Evolutionary conservation across 2,113 vertebrate genomes (phyloP).

Genomic region (Falcunculus frontatus): DNA sequence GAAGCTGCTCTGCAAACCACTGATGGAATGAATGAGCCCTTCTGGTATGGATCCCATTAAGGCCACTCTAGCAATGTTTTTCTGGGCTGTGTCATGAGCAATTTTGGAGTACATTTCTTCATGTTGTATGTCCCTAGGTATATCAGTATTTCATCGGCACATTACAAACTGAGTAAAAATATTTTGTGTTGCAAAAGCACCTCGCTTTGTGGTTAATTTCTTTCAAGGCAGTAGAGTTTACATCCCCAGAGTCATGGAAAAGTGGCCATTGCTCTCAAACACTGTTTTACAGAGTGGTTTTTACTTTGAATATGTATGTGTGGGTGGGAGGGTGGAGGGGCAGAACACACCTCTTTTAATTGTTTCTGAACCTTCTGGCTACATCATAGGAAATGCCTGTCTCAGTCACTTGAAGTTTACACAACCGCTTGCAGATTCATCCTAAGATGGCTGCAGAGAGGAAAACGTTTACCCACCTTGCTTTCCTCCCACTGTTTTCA

Average conservation of each 20-base stretch:
- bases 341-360: neutral
- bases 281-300: neutral
- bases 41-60: conserved; percentile 33
- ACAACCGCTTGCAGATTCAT: neutral
- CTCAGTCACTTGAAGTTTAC: neutral
- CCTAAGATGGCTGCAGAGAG: neutral
- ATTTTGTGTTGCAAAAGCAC: neutral
- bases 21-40: neutral
- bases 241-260: neutral
- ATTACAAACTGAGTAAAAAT: neutral
- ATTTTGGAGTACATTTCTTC: neutral
- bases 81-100: neutral
- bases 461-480: neutral
- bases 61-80: neutral
- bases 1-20: conserved; percentile 30
- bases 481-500: neutral
- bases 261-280: neutral
- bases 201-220: neutral
- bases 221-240: neutral
- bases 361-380: neutral
- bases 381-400: neutral
- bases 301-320: neutral
- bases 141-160: neutral
- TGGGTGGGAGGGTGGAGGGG: neutral
- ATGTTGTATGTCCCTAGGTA: neutral